Base-by-base conservation (phyloP, 1,140 invertebrate species). In the Drosophila orosa region DNA sequence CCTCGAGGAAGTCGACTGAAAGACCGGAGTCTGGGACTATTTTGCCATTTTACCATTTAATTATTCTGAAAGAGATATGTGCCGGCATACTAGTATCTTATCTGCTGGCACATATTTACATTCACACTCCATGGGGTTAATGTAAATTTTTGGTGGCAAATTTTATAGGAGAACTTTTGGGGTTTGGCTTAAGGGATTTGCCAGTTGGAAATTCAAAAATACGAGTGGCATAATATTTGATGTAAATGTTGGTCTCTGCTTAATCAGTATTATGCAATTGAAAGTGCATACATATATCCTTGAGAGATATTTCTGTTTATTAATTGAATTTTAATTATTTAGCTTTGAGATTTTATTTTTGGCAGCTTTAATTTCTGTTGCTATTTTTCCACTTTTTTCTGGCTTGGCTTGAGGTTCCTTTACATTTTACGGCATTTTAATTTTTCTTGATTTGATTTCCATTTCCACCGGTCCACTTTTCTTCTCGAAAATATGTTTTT, bases 361-460 rank as follows among this genome's bases (percentile, higher is more conserved):
- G 8, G 6, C 9, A 6, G 12, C 3, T 37, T n/a, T 13, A 3
- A 50, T 24, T 19, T 24, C 15, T 27, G 17, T 5, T 1, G 9
- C 10, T 12, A 31, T 10, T 5, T 4, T 13, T 31, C 5, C 10
- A 17, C 13, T 27, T 60, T 27, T 39, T 33, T 13, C 27, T 27
- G 12, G 40, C 1, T 55, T 48, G 15, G 13, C 54, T 50, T 71
- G 22, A 45, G 44, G 39, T 12, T 15, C n/a, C 24, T 25, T 75
- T 27, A 35, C 31, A 52, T 58, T 75, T 76, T 48, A 66, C 45
- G 61, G 60, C 19, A 40, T 75, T 76, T 76, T 58, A 75, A 75
- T 66, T 76, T 75, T 67, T 35, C 55, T 35, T 62, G 71, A 74
- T 72, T 74, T 74, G 57, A 73, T 73, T 74, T 52, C 33, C 67